Evolutionary conservation across 1,140 invertebrate species (phyloP), one percentile per base, ranked within the genome.

Genomic region (Drosophila grimshawi): DNA sequence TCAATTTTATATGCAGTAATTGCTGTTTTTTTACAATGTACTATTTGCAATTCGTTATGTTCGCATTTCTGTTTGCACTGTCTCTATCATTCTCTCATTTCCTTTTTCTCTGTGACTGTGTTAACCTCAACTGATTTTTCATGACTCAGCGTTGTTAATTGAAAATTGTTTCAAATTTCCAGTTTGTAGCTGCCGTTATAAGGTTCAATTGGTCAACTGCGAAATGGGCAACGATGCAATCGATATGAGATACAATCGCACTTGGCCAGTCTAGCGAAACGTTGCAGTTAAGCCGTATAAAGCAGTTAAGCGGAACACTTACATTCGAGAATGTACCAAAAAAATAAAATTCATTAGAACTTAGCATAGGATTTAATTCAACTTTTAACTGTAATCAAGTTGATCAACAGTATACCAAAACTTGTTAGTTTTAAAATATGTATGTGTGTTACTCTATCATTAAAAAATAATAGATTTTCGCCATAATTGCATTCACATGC

Each of bases 121-220:
- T 19, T 33, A 3, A 10, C 55, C 3, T 6, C 29, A 32, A 57
- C 49, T 41, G 61, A 35, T 49, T 62, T 7, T 29, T 32, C 5
- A 78, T 82, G 82, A 82, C 64, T 86, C 82, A 86, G 83, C 82
- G 57, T 49, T 88, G 81, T 82, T 86, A 86, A 86, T 86, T 88
- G 79, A 86, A 86, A 86, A 79, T 82, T 81, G 79, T 86, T 74
- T 86, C 76, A 79, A 79, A 86, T 82, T 88, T 86, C 79, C 76
- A 62, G 82, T 79, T 79, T 69, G 68, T 71, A 88, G 75, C 70
- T 76, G 79, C 46, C 56, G 56, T 45, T 53, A 62, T 56, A 61
- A 66, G 45, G 48, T 70, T 33, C 72, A 49, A 55, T 67, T 60
- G 70, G 55, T 61, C 64, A 68, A 55, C 30, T 68, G 56, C 65